phyloP scores from a whole-genome alignment of 2,797 vertebrate species.

The Leuciscus waleckii region DNA sequence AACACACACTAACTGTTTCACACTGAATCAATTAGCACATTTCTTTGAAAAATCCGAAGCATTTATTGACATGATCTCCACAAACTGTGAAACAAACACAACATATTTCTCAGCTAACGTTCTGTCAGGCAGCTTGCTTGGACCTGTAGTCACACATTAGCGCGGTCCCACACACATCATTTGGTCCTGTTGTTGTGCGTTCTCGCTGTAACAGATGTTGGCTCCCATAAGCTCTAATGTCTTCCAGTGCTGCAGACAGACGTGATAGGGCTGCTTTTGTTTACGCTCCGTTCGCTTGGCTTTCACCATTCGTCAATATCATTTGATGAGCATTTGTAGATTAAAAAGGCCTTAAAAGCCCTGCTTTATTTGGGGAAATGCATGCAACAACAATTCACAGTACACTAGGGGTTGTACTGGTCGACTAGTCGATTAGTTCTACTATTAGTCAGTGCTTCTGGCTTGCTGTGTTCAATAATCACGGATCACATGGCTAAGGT shows the following conservation, averaged over 20 bases:
- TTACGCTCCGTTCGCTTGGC: slow-evolving; percentile 61
- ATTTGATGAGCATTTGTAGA: slow-evolving; percentile 57
- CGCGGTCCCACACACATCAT: slow-evolving; percentile 63
- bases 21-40: slow-evolving; percentile 70
- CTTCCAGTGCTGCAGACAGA: slow-evolving; percentile 64
- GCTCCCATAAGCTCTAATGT: slow-evolving; percentile 65
- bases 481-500: not conserved
- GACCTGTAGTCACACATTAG: slow-evolving; percentile 67
- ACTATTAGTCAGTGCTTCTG: not conserved
- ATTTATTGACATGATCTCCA: slow-evolving; percentile 70
- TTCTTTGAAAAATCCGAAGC: slow-evolving; percentile 63
- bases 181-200: slow-evolving; percentile 61
- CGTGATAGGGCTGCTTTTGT: slow-evolving; percentile 61
- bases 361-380: slow-evolving; percentile 7
- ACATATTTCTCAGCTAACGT: slow-evolving; percentile 65
- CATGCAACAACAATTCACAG: not conserved
- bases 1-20: slow-evolving; percentile 68
- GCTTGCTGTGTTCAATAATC: not conserved
- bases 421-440: not conserved
- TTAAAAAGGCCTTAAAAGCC: slow-evolving; percentile 50
- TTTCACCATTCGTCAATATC: slow-evolving; percentile 50
- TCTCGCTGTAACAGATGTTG: slow-evolving; percentile 70
- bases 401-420: not conserved
- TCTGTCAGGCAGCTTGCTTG: slow-evolving; percentile 64
- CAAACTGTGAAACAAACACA: slow-evolving; percentile 74